Conservation (phyloP, 2,797 vertebrate species). For the Muraenolepis orangiensis region DNA sequence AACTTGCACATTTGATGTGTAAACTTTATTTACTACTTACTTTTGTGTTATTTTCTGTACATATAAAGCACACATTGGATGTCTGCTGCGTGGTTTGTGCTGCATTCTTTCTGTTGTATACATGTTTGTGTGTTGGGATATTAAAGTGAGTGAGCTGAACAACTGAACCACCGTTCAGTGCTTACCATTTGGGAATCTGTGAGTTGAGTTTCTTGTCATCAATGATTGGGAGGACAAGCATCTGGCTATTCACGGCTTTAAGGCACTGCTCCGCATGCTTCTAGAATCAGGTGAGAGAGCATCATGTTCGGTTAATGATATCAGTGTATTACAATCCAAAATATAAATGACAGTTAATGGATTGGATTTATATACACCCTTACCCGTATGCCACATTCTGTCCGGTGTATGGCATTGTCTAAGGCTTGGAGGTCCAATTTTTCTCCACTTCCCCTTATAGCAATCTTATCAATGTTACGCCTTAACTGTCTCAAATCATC, state of each 20-base stretch:
- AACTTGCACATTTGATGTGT: not conserved
- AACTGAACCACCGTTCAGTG: not conserved
- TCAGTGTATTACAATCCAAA: not conserved
- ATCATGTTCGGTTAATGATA: not conserved
- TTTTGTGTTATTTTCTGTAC: not conserved
- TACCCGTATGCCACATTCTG: constrained; percentile 67
- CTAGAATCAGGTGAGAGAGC: constrained; percentile 36
- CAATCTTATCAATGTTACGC: constrained; percentile 51
- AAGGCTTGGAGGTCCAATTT: constrained; percentile 63
- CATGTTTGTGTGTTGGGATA: not conserved
- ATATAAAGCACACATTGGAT: not conserved
- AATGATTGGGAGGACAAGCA: constrained; percentile 68
- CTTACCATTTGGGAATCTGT: constrained; percentile 65
- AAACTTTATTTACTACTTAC: not conserved
- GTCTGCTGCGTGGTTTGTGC: not conserved
- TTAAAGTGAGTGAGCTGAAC: not conserved
- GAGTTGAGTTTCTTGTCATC: constrained; percentile 45
- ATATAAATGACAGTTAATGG: not conserved
- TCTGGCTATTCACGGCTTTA: constrained; percentile 63
- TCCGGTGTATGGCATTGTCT: constrained; percentile 66
- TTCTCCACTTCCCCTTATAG: constrained; percentile 30
- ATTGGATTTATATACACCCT: constrained; percentile 14
- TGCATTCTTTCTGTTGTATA: not conserved
- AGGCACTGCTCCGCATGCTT: constrained; percentile 70
- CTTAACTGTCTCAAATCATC: constrained; percentile 75